Evolutionary conservation across 2,888 invertebrate species (phyloP).

Genomic region (Agonopterix heracliana): DNA sequence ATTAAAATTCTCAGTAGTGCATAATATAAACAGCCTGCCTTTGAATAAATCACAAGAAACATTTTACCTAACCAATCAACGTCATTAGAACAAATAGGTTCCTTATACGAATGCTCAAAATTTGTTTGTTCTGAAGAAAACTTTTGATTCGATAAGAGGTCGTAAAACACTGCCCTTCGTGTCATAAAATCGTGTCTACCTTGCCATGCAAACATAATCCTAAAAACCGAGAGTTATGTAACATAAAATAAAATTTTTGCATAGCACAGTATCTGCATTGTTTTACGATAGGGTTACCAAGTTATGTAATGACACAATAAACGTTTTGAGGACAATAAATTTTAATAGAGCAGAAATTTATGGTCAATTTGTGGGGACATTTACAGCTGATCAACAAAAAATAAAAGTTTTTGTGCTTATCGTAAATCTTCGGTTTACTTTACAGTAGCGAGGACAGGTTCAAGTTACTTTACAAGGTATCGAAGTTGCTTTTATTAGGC

Average conservation of each 20-base stretch:
- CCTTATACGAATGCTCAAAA: conserved; percentile 41
- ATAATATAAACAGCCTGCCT: too few relatives aligned
- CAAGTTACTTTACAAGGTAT: too few relatives aligned
- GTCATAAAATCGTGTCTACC: conserved; percentile 55
- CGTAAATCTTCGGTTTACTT: conserved; percentile 20
- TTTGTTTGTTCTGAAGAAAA: conserved; percentile 53
- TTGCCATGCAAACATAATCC: conserved; percentile 48
- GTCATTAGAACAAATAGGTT: conserved; percentile 46
- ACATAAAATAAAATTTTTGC: conserved; percentile 45
- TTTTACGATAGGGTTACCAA: conserved; percentile 69
- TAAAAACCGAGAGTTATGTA: conserved; percentile 45
- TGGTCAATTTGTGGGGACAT: conserved; percentile 63
- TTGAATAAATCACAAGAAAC: too few relatives aligned
- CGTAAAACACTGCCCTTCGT: conserved; percentile 65
- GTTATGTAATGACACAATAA: conserved; percentile 66
- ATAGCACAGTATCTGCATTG: conserved; percentile 52
- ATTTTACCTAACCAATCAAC: too few relatives aligned
- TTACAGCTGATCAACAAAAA: conserved; percentile 66
- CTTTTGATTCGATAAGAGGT: conserved; percentile 64
- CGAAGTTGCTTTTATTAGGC: too few relatives aligned
- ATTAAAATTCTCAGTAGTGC: too few relatives aligned
- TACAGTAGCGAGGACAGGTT: not conserved
- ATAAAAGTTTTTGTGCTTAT: conserved; percentile 36
- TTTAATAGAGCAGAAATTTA: conserved; percentile 71
- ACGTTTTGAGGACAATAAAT: conserved; percentile 63